Evolutionary conservation across 2,797 vertebrate species (phyloP).

Genomic region (Varecia variegata): DNA sequence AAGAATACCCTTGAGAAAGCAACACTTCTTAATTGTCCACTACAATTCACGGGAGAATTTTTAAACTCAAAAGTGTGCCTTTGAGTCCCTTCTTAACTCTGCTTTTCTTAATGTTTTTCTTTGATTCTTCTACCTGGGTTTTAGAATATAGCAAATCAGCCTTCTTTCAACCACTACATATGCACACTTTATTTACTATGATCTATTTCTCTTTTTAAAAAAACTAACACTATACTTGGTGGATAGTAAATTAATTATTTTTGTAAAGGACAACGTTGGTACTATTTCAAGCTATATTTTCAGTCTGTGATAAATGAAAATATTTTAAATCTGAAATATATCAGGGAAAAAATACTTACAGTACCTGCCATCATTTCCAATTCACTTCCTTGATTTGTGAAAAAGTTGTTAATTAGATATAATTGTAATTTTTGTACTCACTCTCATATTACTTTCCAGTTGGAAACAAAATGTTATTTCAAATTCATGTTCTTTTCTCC

Average conservation of each 20-base stretch:
- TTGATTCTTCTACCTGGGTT: accelerated
- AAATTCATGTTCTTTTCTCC: too few relatives aligned
- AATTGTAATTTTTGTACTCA: not conserved
- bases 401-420: not conserved
- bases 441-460: not conserved
- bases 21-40: not conserved
- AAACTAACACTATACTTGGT: not conserved
- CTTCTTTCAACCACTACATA: not conserved
- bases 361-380: not conserved
- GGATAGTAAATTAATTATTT: not conserved
- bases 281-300: not conserved
- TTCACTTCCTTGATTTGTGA: not conserved
- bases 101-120: not conserved
- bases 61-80: not conserved
- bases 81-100: not conserved
- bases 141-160: not conserved
- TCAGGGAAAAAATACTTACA: not conserved
- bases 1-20: not conserved
- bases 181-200: not conserved
- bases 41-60: not conserved
- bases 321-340: not conserved
- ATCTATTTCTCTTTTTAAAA: not conserved
- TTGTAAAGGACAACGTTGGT: not conserved
- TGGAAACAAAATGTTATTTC: not conserved
- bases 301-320: not conserved